Evolutionary conservation across 2,888 invertebrate genomes (phyloP).

Genomic region (Zygaena filipendulae): DNA sequence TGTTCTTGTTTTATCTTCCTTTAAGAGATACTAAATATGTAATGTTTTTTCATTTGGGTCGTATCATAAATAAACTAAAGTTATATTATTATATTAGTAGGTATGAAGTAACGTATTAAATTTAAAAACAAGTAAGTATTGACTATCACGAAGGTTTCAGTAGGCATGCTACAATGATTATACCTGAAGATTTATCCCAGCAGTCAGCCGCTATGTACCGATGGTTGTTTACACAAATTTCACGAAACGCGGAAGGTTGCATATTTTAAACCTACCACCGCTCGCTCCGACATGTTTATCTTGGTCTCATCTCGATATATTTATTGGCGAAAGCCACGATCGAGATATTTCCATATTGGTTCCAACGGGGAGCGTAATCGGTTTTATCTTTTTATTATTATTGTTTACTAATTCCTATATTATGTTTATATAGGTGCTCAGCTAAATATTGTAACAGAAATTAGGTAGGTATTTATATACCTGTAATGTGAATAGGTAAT

Average conservation of each 20-base stretch:
- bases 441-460: too few species aligned
- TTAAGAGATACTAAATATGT: too few species aligned
- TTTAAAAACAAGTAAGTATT: too few species aligned
- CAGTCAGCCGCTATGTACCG: conserved; percentile 32
- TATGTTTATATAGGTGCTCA: too few species aligned
- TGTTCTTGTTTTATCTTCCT: too few species aligned
- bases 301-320: conserved; percentile 60
- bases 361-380: conserved; percentile 35
- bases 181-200: conserved; percentile 40
- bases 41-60: too few species aligned
- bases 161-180: too few species aligned
- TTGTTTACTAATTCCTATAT: conserved; percentile 14
- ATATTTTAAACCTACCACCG: conserved; percentile 54
- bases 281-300: conserved; percentile 51
- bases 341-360: conserved; percentile 47
- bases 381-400: conserved; percentile 34
- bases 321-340: conserved; percentile 52
- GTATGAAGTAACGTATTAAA: too few species aligned
- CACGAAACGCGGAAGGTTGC: conserved; percentile 47
- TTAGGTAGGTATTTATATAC: conserved; percentile 29
- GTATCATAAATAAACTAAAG: too few species aligned
- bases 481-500: too few species aligned
- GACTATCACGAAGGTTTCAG: too few species aligned
- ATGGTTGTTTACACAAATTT: conserved; percentile 51
- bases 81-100: too few species aligned